Conservation (phyloP, 2,888 invertebrate genomes). For the Argyra leucocephala region DNA sequence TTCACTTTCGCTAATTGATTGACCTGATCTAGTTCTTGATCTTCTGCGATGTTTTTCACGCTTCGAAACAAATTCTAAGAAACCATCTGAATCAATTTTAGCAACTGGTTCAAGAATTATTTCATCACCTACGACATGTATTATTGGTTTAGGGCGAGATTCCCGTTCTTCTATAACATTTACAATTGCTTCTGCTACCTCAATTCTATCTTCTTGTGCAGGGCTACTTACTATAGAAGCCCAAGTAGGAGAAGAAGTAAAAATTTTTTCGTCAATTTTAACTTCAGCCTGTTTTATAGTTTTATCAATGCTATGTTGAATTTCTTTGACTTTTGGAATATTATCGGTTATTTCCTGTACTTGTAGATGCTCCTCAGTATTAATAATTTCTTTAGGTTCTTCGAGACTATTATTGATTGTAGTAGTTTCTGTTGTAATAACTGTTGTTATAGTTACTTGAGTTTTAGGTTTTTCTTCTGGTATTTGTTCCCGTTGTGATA, state of each 20-base stretch:
- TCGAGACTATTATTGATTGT: neutral
- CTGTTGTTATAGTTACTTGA: neutral
- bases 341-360: neutral
- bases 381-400: neutral
- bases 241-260: neutral
- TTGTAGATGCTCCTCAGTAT: too few relatives aligned
- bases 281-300: neutral
- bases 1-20: conserved; percentile 33
- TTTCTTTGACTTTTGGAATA: neutral
- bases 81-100: conserved; percentile 43
- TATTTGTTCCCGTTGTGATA: too few relatives aligned
- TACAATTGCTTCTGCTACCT: neutral
- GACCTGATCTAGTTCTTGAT: conserved; percentile 48
- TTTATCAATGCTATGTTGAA: neutral
- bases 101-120: neutral
- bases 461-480: neutral
- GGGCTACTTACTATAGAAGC: neutral
- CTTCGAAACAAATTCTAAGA: conserved; percentile 45
- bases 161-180: neutral
- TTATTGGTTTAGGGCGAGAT: neutral
- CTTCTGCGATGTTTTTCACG: conserved; percentile 44
- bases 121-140: neutral
- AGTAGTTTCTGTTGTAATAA: neutral
- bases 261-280: too few relatives aligned
- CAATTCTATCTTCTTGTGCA: too few relatives aligned